Percentiles rank a stretch among this genome's conserved stretches.
phyloP scores from a whole-genome alignment of 2,113 vertebrate species.

The Pyrgilauda ruficollis region DNA sequence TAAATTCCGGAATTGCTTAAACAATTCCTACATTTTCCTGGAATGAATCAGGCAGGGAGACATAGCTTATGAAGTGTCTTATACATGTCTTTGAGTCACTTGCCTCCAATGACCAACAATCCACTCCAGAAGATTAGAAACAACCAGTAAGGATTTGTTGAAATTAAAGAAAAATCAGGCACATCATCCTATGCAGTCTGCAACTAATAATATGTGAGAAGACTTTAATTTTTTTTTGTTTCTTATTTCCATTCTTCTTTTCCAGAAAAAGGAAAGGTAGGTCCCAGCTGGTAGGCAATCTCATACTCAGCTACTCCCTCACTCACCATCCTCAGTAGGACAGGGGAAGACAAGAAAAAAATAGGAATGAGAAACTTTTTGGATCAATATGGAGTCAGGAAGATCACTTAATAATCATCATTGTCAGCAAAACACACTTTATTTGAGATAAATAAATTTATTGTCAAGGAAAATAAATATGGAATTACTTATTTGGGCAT shows the following conservation, averaged over 20 bases:
- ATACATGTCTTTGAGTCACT: not conserved
- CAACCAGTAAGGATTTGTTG: not conserved
- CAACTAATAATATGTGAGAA: not conserved
- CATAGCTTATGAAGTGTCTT: not conserved
- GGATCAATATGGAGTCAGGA: not conserved
- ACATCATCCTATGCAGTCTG: rapidly evolving
- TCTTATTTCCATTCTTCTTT: not conserved
- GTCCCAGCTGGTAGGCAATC: not conserved
- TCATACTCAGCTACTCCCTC: not conserved
- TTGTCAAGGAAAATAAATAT: not conserved
- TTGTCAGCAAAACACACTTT: not conserved
- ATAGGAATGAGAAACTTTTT: not conserved
- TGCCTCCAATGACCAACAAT: not conserved
- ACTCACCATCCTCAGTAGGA: not conserved
- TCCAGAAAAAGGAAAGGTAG: not conserved
- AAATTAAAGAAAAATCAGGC: not conserved
- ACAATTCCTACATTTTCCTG: not conserved
- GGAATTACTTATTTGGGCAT: not conserved
- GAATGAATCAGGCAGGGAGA: not conserved
- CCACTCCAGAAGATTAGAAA: not conserved
- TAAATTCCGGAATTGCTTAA: not conserved
- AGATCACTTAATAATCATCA: not conserved
- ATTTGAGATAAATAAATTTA: not conserved
- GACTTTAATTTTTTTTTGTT: no score
- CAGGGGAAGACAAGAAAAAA: not conserved